A percentile compares a stretch with the other conserved stretches of the same genome.
phyloP scores from a whole-genome alignment of 2,888 invertebrate genomes.

The Silvanus unidentatus region DNA sequence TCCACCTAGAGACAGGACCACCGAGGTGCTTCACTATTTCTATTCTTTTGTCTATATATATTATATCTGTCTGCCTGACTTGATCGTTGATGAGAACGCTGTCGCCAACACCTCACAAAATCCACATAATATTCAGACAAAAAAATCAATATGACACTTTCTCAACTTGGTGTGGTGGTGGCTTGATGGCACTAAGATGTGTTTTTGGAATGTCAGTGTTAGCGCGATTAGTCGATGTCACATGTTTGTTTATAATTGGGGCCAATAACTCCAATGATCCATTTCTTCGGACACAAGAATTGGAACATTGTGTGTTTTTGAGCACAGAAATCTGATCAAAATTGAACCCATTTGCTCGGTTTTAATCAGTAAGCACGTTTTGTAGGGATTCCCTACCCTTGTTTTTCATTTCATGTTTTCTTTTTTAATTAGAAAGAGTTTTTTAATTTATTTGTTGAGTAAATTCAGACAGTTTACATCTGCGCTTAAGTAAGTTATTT shows the following conservation, averaged over 20 bases:
- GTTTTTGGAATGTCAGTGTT: constrained; percentile 29
- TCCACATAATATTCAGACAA: background rate
- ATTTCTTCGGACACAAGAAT: no score
- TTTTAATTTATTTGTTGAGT: no score
- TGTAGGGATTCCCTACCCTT: no score
- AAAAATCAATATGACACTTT: background rate
- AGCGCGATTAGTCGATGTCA: constrained; percentile 20
- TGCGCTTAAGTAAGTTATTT: constrained; percentile 28
- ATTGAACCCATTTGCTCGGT: no score
- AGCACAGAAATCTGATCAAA: no score
- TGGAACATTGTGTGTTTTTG: no score
- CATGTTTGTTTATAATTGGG: background rate
- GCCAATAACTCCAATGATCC: no score
- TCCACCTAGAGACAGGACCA: constrained; percentile 47
- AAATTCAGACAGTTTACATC: constrained; percentile 23
- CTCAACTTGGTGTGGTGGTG: constrained; percentile 12
- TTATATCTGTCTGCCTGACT: constrained; percentile 40
- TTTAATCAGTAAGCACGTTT: no score
- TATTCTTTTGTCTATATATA: constrained; percentile 70
- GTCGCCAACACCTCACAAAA: background rate
- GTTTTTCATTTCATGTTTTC: no score
- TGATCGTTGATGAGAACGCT: constrained; percentile 7
- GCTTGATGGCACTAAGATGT: constrained; percentile 22
- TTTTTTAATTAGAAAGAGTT: no score
- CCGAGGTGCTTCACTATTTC: constrained; percentile 48